These are phyloP conservation scores for Strigamia maritima DNA, from an alignment of 2,888 invertebrate genomes.

Conservation along the genomic window DNA sequence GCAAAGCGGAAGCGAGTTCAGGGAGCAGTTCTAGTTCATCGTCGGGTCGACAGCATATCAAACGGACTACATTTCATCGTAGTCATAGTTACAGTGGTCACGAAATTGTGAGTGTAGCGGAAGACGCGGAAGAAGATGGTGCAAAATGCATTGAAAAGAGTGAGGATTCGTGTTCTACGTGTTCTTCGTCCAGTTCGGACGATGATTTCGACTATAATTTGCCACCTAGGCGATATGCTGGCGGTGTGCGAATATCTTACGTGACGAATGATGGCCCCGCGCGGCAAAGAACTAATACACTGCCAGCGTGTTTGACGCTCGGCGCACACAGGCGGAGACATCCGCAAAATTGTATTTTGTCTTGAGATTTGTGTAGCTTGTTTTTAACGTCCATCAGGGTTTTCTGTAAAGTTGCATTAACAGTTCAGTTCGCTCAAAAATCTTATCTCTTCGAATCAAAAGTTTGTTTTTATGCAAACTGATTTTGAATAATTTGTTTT, in stretches of 20 bases:
- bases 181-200: slow-evolving; percentile 71
- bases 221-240: slow-evolving; percentile 75
- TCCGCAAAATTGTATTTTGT: slow-evolving; percentile 75
- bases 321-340: slow-evolving; percentile 48
- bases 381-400: neutral
- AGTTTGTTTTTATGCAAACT: neutral
- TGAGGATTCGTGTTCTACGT: slow-evolving; percentile 82
- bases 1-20: slow-evolving; percentile 36
- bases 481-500: neutral
- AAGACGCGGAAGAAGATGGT: neutral
- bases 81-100: slow-evolving; percentile 45
- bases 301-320: slow-evolving; percentile 47
- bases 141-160: slow-evolving; percentile 49
- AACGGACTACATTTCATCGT: slow-evolving; percentile 42
- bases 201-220: slow-evolving; percentile 78
- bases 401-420: neutral
- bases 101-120: neutral
- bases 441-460: neutral
- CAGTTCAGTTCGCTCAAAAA: neutral
- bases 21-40: neutral
- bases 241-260: slow-evolving; percentile 82
- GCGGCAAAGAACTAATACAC: slow-evolving; percentile 44
- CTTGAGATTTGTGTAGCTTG: slow-evolving; percentile 59
- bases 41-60: neutral
- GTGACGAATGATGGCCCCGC: slow-evolving; percentile 78